Base-by-base conservation (phyloP, 2,797 vertebrate genomes). In the Sebastes itinus region DNA sequence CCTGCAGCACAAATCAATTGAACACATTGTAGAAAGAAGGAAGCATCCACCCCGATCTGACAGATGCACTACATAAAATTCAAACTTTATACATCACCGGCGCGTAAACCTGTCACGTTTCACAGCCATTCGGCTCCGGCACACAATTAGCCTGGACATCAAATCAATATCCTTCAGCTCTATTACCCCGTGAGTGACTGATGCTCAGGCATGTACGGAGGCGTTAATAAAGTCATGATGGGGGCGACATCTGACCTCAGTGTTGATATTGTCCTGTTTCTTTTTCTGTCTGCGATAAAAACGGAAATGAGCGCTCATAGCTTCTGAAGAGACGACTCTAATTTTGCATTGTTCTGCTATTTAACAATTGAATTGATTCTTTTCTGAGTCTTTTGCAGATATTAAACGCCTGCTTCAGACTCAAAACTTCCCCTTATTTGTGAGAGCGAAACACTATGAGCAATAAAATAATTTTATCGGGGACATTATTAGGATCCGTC, bases 101-200 rank as follows among this genome's bases (percentile, higher is more conserved):
- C n/a, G 42, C 56, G 59, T 88, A 87, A 91, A 92, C 14, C 76
- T 75, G 74, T 86, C 91, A 75, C n/a, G 18, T 84, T 66, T 80
- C 63, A 25, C 73, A 46, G 38, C 71, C 63, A 55, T 83, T 80
- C 72, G 76, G 70, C 76, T 69, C 54, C 60, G 14, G 59, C 76
- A 58, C 81, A 73, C 75, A 81, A 87, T 89, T 88, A 90, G 66
- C 65, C 67, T 16, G 54, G 77, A 85, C 88, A 87, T 84, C 81
- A 55, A 85, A 90, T 92, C 88, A 86, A 92, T 92, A 85, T 7
- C 65, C 61, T 55, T 67, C 78, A 60, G 78, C 78, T 85, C 87
- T 85, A 81, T 91, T 90, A 86, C 71, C 55, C 81, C 1, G 0
- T 8, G 25, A 74, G 27, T 60, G 71, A 85, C 63, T 72, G 75